Base-by-base conservation (phyloP, 2,113 vertebrate species). In the Lepus timidus region DNA sequence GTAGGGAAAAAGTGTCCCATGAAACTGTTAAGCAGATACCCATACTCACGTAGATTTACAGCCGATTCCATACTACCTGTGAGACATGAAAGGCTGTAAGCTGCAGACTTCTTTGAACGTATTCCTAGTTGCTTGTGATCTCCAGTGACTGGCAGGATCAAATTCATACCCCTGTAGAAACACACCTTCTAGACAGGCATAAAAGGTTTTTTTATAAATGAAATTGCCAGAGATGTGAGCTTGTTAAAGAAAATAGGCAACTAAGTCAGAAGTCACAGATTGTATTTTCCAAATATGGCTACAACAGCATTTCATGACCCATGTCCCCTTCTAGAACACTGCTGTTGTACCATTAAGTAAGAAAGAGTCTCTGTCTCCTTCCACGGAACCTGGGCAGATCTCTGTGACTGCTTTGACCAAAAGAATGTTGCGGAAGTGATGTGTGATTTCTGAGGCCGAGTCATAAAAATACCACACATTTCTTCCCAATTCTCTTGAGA, bases 381-480 rank as follows among this genome's bases (percentile, higher is more conserved):
- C 27, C 55, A 55, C 39, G 73, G 27, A 73, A 52, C 44, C 27
- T 67, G 14, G 83, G 20, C 31, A 76, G 74, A 31, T 13, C 73
- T 93, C 91, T 81, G 33, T 85, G 67, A 85, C 61, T 94, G 36
- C 49, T 70, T 83, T 80, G 33, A 29, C 51, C 93, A 25, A 55
- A 87, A 90, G 65, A 79, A 31, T 51, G n/a, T 58, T n/a, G 68
- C 16, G 29, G 17, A 58, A 87, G 39, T 85, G 64, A 36, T 75
- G 16, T 75, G 29, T 80, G 65, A 78, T 49, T 96, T 84, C 61
- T 88, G 78, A 96, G 16, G 65, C 76, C n/a, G 70, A 93, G 19
- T 25, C 76, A 49, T 90, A 55, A 31, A 92, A 79, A 83, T 58
- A 31, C 20, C 70, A 51, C 39, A 55, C 49, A 68, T 58, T 73